Evolutionary conservation across 2,888 invertebrate genomes (phyloP).

Genomic region (Syrphus vitripennis): DNA sequence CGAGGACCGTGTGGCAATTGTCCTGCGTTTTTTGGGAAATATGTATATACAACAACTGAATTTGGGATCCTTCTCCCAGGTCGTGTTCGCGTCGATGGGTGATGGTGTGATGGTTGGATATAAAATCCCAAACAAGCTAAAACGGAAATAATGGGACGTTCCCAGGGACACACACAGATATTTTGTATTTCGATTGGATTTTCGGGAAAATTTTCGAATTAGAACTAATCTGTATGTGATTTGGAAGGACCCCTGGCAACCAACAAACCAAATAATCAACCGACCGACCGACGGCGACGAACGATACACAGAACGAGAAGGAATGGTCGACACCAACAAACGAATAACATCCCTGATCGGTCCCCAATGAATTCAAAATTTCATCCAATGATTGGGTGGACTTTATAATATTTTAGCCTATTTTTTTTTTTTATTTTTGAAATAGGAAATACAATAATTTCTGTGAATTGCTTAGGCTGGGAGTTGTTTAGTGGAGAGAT

Average conservation of each 20-base stretch:
- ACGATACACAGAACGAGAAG: not conserved
- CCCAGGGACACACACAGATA: conserved; percentile 64
- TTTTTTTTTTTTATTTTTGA: not conserved
- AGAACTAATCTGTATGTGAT: conserved; percentile 71
- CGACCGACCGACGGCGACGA: not conserved
- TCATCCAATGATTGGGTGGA: conserved; percentile 56
- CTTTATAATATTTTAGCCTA: conserved; percentile 41
- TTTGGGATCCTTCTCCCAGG: conserved; percentile 2
- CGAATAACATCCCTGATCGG: conserved; percentile 35
- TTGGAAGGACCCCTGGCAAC: conserved; percentile 48
- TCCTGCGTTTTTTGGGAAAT: conserved; percentile 53
- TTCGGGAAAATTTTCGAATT: conserved; percentile 63
- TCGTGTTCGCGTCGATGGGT: not conserved
- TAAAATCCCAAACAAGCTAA: conserved; percentile 61
- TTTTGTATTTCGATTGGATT: conserved; percentile 69
- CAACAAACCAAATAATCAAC: not conserved
- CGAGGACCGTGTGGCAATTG: conserved; percentile 39
- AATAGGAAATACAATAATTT: not conserved
- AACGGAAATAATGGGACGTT: conserved; percentile 68
- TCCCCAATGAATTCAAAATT: conserved; percentile 68
- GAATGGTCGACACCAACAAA: not conserved
- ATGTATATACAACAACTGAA: conserved; percentile 26
- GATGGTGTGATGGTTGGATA: not conserved
- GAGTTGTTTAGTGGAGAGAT: conserved; percentile 12
- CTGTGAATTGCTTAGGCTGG: conserved; percentile 27